Conservation (phyloP, 2,113 vertebrate species). For the Oceanites oceanicus region DNA sequence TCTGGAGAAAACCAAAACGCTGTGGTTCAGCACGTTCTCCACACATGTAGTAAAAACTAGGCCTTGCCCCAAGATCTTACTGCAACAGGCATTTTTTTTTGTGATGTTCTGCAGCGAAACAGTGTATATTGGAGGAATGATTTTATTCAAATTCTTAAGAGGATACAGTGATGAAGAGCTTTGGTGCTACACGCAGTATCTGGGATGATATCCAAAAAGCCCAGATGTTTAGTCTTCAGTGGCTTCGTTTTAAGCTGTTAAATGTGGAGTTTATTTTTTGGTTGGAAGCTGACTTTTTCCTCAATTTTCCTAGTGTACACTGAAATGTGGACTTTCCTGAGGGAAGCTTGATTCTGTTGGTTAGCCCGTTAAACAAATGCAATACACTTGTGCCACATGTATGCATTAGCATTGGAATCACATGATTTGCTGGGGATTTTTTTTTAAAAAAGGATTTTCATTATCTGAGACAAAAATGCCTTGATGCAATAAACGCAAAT, state of each 20-base stretch:
- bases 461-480: neutral
- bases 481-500: neutral
- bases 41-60: neutral
- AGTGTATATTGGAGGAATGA: neutral
- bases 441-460: neutral
- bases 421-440: neutral
- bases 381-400: neutral
- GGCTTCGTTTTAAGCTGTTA: constrained; percentile 34
- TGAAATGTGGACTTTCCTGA: neutral
- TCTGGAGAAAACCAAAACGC: neutral
- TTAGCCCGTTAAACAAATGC: neutral
- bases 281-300: constrained; percentile 18
- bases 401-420: neutral
- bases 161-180: neutral
- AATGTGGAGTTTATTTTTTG: constrained; percentile 41
- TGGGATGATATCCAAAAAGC: constrained; percentile 29
- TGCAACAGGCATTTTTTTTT: neutral
- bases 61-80: neutral
- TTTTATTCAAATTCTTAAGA: constrained; percentile 10
- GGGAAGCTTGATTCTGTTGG: neutral
- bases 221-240: constrained; percentile 34
- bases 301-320: neutral
- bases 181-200: neutral
- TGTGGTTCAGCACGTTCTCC: neutral
- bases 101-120: neutral